phyloP scores from a whole-genome alignment of 2,113 vertebrate species.

The Dermatemys mawii region DNA sequence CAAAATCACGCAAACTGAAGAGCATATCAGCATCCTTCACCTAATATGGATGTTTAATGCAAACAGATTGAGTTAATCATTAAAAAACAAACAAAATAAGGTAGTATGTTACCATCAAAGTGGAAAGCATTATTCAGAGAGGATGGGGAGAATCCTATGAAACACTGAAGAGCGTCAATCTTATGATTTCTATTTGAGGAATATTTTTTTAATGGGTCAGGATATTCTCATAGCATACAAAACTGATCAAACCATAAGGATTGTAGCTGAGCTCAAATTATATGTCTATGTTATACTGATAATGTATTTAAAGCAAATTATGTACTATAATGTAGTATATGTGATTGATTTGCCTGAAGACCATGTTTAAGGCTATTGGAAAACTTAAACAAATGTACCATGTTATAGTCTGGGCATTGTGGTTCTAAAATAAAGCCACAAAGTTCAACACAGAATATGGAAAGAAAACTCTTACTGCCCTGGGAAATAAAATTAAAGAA shows the following conservation, averaged over 20 bases:
- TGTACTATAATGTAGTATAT: not conserved
- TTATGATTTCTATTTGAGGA: slow-evolving; percentile 67
- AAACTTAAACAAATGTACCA: slow-evolving; percentile 38
- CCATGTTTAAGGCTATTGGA: slow-evolving; percentile 39
- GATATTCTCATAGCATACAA: slow-evolving; percentile 5
- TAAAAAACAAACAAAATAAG: not conserved
- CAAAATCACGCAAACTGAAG: slow-evolving; percentile 23
- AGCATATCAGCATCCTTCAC: slow-evolving; percentile 53
- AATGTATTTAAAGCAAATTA: slow-evolving; percentile 17
- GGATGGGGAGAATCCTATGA: slow-evolving; percentile 45
- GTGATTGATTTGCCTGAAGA: slow-evolving; percentile 11
- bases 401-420: slow-evolving; percentile 12
- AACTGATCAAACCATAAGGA: slow-evolving; percentile 42
- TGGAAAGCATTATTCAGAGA: slow-evolving; percentile 60
- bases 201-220: slow-evolving; percentile 45
- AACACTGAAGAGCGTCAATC: slow-evolving; percentile 27
- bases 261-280: slow-evolving; percentile 43
- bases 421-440: slow-evolving; percentile 29
- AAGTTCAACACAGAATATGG: slow-evolving; percentile 28
- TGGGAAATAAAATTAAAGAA: slow-evolving; percentile 65
- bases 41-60: slow-evolving; percentile 45
- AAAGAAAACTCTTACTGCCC: slow-evolving; percentile 50
- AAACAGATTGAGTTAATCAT: slow-evolving; percentile 9
- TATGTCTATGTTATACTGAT: not conserved
- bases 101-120: slow-evolving; percentile 17